Evolutionary conservation across 2,113 vertebrate species (phyloP), one percentile per base, ranked within the genome.

Genomic region (Mungos mungo): DNA sequence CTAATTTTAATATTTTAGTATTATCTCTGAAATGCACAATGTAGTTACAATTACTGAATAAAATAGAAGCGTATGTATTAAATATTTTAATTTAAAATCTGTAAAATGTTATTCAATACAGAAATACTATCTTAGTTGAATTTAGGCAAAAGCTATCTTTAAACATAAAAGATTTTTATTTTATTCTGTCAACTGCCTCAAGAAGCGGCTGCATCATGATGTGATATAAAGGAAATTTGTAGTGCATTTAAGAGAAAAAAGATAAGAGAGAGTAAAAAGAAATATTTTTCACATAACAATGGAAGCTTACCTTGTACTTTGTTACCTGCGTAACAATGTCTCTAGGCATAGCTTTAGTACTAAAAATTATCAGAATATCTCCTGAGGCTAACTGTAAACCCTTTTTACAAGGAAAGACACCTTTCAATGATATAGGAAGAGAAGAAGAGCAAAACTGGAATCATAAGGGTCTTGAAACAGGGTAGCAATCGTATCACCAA

Each of bases 81-180:
- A 82, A 33, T 72, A 72, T 57, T 91, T 86, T 88, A 80, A 60
- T 79, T 83, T 63, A 74, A 84, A 72, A 41, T 68, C 5, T 69
- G 7, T 85, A 65, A 82, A 57, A 19, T 65, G 25, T 54, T 71
- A 76, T 79, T 84, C 88, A 84, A 60, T 57, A 71, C 8, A 94
- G 7, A 82, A 77, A 65, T 68, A n/a, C 25, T 90, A 54, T 12
- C 23, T 77, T 79, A 72, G 13, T 13, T 94, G 68, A 92, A 72
- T 96, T 65, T 95, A 96, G 77, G 29, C n/a, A 96, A 95, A 93
- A 76, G 14, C 19, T 81, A 38, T 88, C 33, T 85, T 90, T 80
- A 74, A 5, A 65, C 35, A 41, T 57, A 60, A 93, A 86, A 60
- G 2, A 33, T 45, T 87, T 96, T 83, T 63, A 92, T 96, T 96